Conservation (phyloP, 2,113 vertebrate species). For the Campylorhamphus procurvoides region DNA sequence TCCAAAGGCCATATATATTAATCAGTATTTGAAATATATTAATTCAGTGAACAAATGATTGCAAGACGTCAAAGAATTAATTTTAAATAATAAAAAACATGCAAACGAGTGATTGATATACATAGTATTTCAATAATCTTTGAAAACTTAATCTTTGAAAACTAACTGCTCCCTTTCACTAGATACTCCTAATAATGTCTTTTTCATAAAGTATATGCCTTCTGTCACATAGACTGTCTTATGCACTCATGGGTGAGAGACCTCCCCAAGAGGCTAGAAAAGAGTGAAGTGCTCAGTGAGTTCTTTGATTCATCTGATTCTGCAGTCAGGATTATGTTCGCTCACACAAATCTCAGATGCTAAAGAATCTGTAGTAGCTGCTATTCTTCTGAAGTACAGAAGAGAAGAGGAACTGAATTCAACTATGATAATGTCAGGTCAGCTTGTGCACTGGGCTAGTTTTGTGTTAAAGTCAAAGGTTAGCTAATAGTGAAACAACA, state of each 20-base stretch:
- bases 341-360: neutral
- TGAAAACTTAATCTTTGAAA: neutral
- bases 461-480: neutral
- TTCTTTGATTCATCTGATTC: neutral
- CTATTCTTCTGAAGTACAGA: neutral
- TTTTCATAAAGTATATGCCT: fast-evolving
- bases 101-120: neutral
- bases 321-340: neutral
- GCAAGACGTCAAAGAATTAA: neutral
- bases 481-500: neutral
- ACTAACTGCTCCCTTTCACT: neutral
- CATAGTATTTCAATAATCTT: neutral
- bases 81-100: neutral
- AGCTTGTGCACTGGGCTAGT: neutral
- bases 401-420: neutral
- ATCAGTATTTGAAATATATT: neutral
- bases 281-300: neutral
- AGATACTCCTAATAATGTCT: neutral
- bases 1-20: neutral
- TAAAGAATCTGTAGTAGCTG: neutral
- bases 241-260: neutral
- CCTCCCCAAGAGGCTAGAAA: neutral
- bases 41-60: neutral
- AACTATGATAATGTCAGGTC: neutral
- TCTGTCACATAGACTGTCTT: neutral